Evolutionary conservation across 2,113 vertebrate genomes (phyloP), one percentile per base, ranked within the genome.

Genomic region (Charadrius vociferus): DNA sequence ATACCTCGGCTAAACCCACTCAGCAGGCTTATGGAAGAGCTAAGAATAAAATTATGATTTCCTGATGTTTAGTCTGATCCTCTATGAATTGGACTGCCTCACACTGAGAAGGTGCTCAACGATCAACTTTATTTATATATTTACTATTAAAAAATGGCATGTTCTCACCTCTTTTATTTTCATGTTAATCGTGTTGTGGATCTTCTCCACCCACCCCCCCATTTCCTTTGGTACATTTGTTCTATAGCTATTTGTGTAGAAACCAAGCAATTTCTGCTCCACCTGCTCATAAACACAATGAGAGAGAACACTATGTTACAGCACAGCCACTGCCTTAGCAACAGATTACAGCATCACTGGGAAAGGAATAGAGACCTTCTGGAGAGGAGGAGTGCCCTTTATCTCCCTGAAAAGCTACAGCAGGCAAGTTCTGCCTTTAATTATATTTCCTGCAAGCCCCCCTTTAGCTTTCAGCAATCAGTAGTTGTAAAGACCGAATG

Each of bases 251-350:
- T 97, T 97, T 96, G 89, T 96, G 95, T 96, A 81, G 95, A 97
- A 97, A 97, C 85, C 89, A 92, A 92, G 94, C 96, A 84, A 93
- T 97, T 97, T 95, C 91, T 95, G 93, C 92, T 95, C 96, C 96
- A 97, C 97, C 97, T 97, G 96, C 96, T 97, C 94, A 87, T 93
- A 97, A 98, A 97, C 92, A 97, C 96, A 96, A 97, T 94, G 96
- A 93, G 95, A 30, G 87, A 93, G 97, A 97, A 97, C 97, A 90
- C 85, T 89, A 10, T 97, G 97, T 97, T 95, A 96, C 95, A 90
- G 96, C 92, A 75, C 87, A 95, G 96, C 87, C 97, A 95, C 96
- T 97, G 97, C 97, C 97, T 98, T 98, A 98, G 97, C 96, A 98
- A 98, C 97, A 94, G 95, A 95, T 97, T 94, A 97, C 89, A 96